These are phyloP conservation scores for Dipodomys merriami DNA, from an alignment of 2,113 vertebrate genomes.

Conservation along the genomic window DNA sequence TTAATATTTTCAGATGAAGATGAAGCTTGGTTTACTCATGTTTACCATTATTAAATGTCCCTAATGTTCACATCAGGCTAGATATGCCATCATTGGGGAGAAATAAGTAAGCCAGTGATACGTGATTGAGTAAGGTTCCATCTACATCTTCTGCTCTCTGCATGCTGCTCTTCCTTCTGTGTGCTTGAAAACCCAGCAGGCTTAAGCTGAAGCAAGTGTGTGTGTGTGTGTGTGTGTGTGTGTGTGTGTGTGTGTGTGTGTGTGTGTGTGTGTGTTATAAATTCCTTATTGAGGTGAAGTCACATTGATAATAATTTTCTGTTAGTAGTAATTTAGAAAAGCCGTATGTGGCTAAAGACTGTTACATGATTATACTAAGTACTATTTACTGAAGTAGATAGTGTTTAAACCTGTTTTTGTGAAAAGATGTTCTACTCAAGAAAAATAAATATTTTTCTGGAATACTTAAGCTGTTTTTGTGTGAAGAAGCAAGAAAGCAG, in stretches of 20 bases:
- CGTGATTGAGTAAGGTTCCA: not conserved
- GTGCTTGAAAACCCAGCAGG: constrained; percentile 6
- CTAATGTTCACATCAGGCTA: not conserved
- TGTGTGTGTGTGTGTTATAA: not conserved
- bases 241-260: not conserved
- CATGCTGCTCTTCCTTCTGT: not conserved
- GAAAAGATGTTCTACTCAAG: constrained; percentile 54
- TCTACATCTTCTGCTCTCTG: not conserved
- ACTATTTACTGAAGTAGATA: constrained; percentile 29
- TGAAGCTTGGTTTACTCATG: not conserved
- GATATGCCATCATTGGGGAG: not conserved
- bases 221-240: not conserved
- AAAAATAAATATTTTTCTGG: constrained; percentile 24
- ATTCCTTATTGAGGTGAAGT: not conserved
- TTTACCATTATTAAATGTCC: not conserved
- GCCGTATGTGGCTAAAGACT: constrained; percentile 12
- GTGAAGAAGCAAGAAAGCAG: not conserved
- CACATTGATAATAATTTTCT: constrained; percentile 43
- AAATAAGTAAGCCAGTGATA: not conserved
- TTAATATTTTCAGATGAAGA: not conserved
- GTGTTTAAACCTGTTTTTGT: constrained; percentile 13
- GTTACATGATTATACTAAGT: not conserved
- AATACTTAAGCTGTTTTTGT: not conserved
- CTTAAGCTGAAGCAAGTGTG: not conserved
- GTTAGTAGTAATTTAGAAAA: constrained; percentile 37